Evolutionary conservation across 2,113 vertebrate species (phyloP), one percentile per base, ranked within the genome.

Genomic region (Stigmatopora argus): DNA sequence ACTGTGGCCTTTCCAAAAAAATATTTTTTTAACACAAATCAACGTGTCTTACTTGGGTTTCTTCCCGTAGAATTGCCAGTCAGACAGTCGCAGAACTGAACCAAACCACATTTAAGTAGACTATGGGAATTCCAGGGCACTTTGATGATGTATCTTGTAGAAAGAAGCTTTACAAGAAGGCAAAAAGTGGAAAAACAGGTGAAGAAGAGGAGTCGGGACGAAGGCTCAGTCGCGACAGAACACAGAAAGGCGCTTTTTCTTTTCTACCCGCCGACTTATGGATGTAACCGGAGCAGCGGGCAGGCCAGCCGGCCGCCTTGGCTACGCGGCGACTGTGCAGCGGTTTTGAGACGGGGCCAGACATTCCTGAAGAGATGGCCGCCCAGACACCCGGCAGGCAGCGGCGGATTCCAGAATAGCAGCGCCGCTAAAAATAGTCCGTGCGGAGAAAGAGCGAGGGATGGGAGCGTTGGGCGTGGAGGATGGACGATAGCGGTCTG

Each of bases 361-460:
- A 91, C 89, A 90, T 91, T 90, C 89, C 87, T 84, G 82, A 89
- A 85, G 87, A 85, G 86, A 90, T 88, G 82, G 79, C 85, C 78
- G 86, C 88, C 87, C 88, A 88, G 88, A 88, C 86, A 86, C 82
- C 85, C 85, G 85, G 77, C 85, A 87, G 83, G 87, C 90, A 91
- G 89, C 84, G 87, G 83, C 82, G 78, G 86, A 90, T 90, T 91
- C 90, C 90, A 91, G 91, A 91, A 92, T 91, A 91, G 90, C 88
- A 88, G 87, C 38, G 69, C 84, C 46, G 85, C 90, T 92, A 92
- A 91, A 92, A 92, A 91, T 92, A 92, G 91, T 85, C 79, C 3
- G 68, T 74, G 56, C 73, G 83, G 83, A 89, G 83, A 87, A 83
- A 38, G 38, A 23, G 86, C 85, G 82, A 86, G 80, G 73, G 77